These are phyloP conservation scores for Grantiella picta DNA, from an alignment of 2,113 vertebrate genomes.

Conservation along the genomic window DNA sequence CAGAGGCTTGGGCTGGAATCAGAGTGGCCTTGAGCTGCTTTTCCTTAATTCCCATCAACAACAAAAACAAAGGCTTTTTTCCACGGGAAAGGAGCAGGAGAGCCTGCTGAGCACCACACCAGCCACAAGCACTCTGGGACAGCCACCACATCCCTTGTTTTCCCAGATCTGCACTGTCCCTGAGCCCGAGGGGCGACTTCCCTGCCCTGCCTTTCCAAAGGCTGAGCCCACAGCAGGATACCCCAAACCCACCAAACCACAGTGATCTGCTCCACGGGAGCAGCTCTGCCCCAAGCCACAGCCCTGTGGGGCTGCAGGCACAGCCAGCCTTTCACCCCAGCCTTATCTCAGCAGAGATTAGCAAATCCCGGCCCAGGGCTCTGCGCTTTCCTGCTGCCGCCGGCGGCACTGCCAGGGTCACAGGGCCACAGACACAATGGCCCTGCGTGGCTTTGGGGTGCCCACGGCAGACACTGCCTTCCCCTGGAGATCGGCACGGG, in stretches of 20 bases:
- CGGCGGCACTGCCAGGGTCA: neutral
- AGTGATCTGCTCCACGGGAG: neutral
- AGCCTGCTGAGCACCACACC: neutral
- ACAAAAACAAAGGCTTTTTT: neutral
- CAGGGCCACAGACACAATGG: neutral
- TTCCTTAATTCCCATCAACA: neutral
- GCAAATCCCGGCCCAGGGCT: neutral
- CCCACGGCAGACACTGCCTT: neutral
- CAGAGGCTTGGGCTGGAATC: neutral
- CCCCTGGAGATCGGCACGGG: neutral
- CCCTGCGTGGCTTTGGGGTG: neutral
- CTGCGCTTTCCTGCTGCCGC: neutral
- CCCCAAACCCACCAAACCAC: neutral
- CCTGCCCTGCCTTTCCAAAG: neutral
- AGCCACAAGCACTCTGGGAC: neutral
- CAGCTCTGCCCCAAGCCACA: fast-evolving
- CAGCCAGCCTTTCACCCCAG: neutral
- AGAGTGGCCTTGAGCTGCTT: neutral
- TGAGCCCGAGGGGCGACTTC: neutral
- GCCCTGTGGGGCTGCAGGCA: neutral
- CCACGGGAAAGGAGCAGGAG: neutral
- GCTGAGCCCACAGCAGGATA: neutral
- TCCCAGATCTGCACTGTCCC: neutral
- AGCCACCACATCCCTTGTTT: neutral
- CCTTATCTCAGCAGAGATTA: neutral